phyloP scores from a whole-genome alignment of 2,113 vertebrate genomes.

The Leptobrachium leishanense region DNA sequence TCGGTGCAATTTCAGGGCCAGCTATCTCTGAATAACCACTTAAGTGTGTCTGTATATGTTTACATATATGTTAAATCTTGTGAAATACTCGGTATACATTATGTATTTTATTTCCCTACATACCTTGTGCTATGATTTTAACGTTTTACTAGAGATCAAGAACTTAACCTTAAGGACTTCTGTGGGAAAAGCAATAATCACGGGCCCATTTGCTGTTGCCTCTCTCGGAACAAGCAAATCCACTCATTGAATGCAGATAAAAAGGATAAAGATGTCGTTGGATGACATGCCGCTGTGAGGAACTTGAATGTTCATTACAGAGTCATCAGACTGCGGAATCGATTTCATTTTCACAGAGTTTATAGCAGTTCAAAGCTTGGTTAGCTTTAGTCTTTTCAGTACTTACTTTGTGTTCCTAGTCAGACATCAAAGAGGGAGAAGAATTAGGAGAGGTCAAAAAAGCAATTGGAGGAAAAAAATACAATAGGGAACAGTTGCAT shows the following conservation, averaged over 20 bases:
- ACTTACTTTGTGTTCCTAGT: slow-evolving; percentile 35
- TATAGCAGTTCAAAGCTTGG: slow-evolving; percentile 56
- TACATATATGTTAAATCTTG: background rate
- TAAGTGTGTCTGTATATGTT: background rate
- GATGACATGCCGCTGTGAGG: slow-evolving; percentile 51
- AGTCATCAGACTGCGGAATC: slow-evolving; percentile 56
- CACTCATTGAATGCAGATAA: slow-evolving; percentile 54
- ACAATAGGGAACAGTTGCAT: slow-evolving; percentile 40
- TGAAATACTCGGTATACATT: slow-evolving; percentile 26
- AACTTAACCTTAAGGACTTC: slow-evolving; percentile 50
- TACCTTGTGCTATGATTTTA: slow-evolving; percentile 7
- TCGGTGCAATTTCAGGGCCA: no score
- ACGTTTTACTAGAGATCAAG: slow-evolving; percentile 39
- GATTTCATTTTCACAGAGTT: slow-evolving; percentile 55
- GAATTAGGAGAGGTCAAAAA: slow-evolving; percentile 15
- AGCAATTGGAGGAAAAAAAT: slow-evolving; percentile 38
- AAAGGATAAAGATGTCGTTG: slow-evolving; percentile 57
- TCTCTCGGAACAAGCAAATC: slow-evolving; percentile 48
- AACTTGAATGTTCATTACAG: slow-evolving; percentile 54
- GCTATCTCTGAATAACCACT: background rate
- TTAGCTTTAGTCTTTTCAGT: slow-evolving; percentile 42
- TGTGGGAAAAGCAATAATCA: slow-evolving; percentile 51
- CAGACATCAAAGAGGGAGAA: slow-evolving; percentile 49
- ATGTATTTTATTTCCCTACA: slow-evolving; percentile 10
- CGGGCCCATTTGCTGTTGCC: slow-evolving; percentile 52